phyloP scores from a whole-genome alignment of 2,888 invertebrate genomes.

The Mesodorylaimus sp. region DNA sequence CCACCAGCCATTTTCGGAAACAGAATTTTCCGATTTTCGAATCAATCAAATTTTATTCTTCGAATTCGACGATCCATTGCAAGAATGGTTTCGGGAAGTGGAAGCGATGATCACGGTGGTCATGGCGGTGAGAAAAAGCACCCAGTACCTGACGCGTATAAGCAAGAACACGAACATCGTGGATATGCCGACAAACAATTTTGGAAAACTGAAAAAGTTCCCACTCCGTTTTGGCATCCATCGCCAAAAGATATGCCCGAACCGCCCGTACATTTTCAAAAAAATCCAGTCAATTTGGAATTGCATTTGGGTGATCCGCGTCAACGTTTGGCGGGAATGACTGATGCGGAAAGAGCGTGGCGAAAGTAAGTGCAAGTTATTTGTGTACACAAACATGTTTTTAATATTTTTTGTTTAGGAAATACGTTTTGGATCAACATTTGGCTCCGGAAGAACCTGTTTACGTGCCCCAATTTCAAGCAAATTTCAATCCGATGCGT shows the following conservation, averaged over 20 bases:
- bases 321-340: slow-evolving; percentile 3
- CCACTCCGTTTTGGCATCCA: slow-evolving; percentile 1
- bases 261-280: neutral
- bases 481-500: slow-evolving; percentile 26
- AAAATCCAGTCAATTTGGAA: slow-evolving; percentile 6
- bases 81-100: no score
- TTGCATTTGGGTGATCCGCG: slow-evolving; percentile 6
- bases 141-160: no score
- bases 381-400: neutral
- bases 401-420: slow-evolving; percentile 13
- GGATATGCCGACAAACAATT: no score
- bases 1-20: no score
- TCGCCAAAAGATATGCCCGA: neutral
- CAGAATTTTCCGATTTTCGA: no score
- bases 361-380: neutral
- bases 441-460: slow-evolving; percentile 29
- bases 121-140: no score
- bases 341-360: slow-evolving; percentile 6
- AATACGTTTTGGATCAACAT: slow-evolving; percentile 23
- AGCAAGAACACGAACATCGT: no score
- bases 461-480: slow-evolving; percentile 24
- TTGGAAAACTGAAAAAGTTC: no score
- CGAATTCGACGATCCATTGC: no score
- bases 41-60: no score
- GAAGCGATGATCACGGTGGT: no score